Evolutionary conservation across 2,888 invertebrate genomes (phyloP).

Genomic region (Dynastes grantii): DNA sequence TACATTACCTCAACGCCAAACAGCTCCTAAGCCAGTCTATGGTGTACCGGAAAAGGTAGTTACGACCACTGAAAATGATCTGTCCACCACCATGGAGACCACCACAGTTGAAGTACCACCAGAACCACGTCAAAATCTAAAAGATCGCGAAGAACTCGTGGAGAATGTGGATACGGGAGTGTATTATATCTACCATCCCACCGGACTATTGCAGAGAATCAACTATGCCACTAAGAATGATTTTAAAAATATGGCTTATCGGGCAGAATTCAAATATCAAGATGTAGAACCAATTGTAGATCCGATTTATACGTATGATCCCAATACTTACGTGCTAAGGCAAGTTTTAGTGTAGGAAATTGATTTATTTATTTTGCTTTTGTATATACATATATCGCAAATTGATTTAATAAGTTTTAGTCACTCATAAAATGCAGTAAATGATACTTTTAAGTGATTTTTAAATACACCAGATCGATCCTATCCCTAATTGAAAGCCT

Average conservation of each 20-base stretch:
- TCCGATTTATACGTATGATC: slow-evolving; percentile 74
- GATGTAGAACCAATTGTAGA: slow-evolving; percentile 77
- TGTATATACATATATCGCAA: too few relatives aligned
- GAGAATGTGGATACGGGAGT: slow-evolving; percentile 70
- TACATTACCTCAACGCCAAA: slow-evolving; percentile 9
- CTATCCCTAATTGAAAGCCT: too few relatives aligned
- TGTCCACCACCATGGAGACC: slow-evolving; percentile 48
- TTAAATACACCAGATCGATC: too few relatives aligned
- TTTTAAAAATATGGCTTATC: slow-evolving; percentile 76
- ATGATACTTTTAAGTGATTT: too few relatives aligned
- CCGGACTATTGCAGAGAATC: slow-evolving; percentile 77
- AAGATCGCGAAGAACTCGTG: slow-evolving; percentile 49
- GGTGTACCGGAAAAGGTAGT: slow-evolving; percentile 57
- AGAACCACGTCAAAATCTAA: slow-evolving; percentile 41
- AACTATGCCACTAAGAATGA: slow-evolving; percentile 75
- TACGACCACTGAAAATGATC: slow-evolving; percentile 67
- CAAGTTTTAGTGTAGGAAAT: slow-evolving; percentile 33
- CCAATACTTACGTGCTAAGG: slow-evolving; percentile 61
- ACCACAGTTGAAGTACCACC: slow-evolving; percentile 53
- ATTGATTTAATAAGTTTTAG: too few relatives aligned
- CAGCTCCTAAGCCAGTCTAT: slow-evolving; percentile 18
- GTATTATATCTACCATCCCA: slow-evolving; percentile 79
- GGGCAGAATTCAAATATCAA: slow-evolving; percentile 77
- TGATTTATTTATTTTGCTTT: too few relatives aligned
- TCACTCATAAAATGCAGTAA: too few relatives aligned